Conservation (phyloP, 2,888 invertebrate species). For the Pteria penguin region DNA sequence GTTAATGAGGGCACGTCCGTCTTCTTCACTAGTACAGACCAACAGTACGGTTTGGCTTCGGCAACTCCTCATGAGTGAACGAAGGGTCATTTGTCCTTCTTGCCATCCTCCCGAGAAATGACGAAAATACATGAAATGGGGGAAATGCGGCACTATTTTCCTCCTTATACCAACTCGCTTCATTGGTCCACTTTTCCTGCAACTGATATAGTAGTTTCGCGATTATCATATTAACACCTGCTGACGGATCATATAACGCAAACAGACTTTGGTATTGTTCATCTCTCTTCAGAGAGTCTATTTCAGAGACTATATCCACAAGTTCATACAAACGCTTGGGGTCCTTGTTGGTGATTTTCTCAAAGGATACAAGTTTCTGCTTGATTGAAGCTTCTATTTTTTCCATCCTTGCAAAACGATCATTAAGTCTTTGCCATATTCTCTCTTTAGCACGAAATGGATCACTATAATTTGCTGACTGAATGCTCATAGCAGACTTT, state of each 20-base stretch:
- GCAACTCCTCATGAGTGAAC: conserved; percentile 9
- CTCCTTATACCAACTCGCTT: conserved; percentile 9
- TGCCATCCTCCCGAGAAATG: conserved; percentile 1
- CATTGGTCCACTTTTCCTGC: conserved; percentile 2
- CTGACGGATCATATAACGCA: conserved; percentile 7
- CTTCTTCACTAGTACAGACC: conserved; percentile 5
- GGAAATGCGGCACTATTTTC: neutral
- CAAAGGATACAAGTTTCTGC: conserved; percentile 4
- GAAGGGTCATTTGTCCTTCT: conserved; percentile 14
- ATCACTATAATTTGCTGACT: conserved; percentile 3
- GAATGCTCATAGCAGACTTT: conserved; percentile 1
- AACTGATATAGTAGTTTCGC: conserved; percentile 5
- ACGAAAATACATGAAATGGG: neutral
- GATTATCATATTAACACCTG: conserved; percentile 15
- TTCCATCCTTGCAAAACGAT: conserved; percentile 8
- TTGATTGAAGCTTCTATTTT: conserved; percentile 14
- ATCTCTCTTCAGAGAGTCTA: neutral
- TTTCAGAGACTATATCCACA: neutral
- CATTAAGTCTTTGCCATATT: conserved; percentile 11
- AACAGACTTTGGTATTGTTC: neutral
- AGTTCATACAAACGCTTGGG: neutral
- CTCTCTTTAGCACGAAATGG: neutral
- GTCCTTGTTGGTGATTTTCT: conserved; percentile 15
- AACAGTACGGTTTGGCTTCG: neutral
- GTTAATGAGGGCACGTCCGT: neutral